These are phyloP conservation scores for Allacma fusca DNA, from an alignment of 2,888 invertebrate genomes.

Conservation along the genomic window DNA sequence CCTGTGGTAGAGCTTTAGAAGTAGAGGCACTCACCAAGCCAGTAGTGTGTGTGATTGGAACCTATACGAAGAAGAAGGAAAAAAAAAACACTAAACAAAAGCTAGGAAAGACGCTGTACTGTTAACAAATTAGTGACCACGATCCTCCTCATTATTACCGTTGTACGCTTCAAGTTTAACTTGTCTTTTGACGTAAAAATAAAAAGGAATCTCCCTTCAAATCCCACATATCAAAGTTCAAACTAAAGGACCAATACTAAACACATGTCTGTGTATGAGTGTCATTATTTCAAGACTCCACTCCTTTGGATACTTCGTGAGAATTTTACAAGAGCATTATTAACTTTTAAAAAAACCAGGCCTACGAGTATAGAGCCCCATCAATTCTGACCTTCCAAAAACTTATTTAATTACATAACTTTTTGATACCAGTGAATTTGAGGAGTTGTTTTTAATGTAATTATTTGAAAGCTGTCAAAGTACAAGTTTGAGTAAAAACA, in stretches of 20 bases:
- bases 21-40: constrained; percentile 31
- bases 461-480: neutral
- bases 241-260: constrained; percentile 37
- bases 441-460: too few species aligned
- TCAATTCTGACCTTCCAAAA: too few species aligned
- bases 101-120: constrained; percentile 14
- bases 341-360: too few species aligned
- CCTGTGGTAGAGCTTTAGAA: constrained; percentile 37
- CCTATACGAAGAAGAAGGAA: neutral
- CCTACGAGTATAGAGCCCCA: too few species aligned
- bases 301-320: neutral
- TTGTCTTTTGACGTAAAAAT: neutral
- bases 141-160: constrained; percentile 13
- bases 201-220: neutral
- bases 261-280: neutral
- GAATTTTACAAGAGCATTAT: too few species aligned
- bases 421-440: too few species aligned
- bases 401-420: too few species aligned
- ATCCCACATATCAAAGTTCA: constrained; percentile 41
- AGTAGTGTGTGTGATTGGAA: constrained; percentile 24
- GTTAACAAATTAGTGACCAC: constrained; percentile 35
- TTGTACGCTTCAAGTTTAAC: neutral
- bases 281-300: neutral
- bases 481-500: neutral
- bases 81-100: constrained; percentile 28